Evolutionary conservation across 2,888 invertebrate species (phyloP).

Genomic region (Cancer borealis): DNA sequence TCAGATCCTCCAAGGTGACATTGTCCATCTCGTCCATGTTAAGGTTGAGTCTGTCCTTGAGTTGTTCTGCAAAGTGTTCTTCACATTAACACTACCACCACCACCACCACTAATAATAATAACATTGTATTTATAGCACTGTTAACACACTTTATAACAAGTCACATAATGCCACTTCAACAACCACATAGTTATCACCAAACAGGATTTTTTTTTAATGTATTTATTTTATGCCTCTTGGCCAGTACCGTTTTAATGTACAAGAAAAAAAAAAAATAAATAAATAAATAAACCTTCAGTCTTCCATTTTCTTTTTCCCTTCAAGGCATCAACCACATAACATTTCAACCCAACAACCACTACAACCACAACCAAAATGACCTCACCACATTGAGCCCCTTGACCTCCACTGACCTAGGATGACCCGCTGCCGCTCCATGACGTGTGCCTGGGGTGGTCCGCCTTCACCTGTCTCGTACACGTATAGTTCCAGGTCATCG

Average conservation of each 20-base stretch:
- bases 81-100: neutral
- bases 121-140: too few species aligned
- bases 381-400: neutral
- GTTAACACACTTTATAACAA: too few species aligned
- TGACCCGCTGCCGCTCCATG: conserved; percentile 92
- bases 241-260: too few species aligned
- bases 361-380: neutral
- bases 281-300: neutral
- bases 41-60: conserved; percentile 90
- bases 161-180: too few species aligned
- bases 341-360: neutral
- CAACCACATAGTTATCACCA: too few species aligned
- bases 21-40: conserved; percentile 89
- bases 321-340: neutral
- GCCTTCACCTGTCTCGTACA: conserved; percentile 92
- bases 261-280: too few species aligned
- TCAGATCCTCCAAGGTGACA: conserved; percentile 90
- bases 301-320: neutral
- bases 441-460: conserved; percentile 89
- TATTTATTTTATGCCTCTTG: too few species aligned
- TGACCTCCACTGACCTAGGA: conserved; percentile 84
- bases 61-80: conserved; percentile 84
- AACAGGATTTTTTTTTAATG: too few species aligned
- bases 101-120: too few species aligned
- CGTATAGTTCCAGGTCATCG: conserved; percentile 94